phyloP scores from a whole-genome alignment of 2,113 vertebrate genomes.

The Aspidoscelis tigris region DNA sequence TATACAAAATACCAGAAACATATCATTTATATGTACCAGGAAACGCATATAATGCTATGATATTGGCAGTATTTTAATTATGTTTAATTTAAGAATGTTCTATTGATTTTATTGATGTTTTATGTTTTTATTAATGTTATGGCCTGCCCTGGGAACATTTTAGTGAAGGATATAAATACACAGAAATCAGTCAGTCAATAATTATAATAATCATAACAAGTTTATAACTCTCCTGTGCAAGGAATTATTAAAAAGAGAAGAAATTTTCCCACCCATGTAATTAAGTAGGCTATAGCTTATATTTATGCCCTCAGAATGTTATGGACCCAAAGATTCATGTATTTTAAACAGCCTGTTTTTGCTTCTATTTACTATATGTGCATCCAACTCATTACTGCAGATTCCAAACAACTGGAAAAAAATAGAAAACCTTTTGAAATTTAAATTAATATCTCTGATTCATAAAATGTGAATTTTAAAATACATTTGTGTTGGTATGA shows the following conservation, averaged over 20 bases:
- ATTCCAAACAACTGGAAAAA: not conserved
- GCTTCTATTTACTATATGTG: not conserved
- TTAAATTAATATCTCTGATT: not conserved
- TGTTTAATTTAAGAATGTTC: no score
- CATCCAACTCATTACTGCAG: not conserved
- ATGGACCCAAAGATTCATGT: not conserved
- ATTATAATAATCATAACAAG: no score
- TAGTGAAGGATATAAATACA: no score
- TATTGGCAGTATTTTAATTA: no score
- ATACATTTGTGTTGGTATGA: not conserved
- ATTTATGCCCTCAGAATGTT: not conserved
- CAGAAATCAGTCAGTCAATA: no score
- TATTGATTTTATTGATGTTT: no score
- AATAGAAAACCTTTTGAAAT: not conserved
- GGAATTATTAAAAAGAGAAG: not conserved
- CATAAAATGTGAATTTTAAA: not conserved
- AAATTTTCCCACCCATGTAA: not conserved
- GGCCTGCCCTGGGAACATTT: no score
- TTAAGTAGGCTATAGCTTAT: not conserved
- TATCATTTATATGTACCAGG: no score
- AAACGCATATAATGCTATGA: no score
- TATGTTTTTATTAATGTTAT: no score
- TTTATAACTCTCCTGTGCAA: not conserved
- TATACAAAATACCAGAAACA: not conserved
- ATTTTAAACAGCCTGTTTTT: not conserved